Evolutionary conservation across 2,797 vertebrate genomes (phyloP).

Genomic region (Prionace glauca): DNA sequence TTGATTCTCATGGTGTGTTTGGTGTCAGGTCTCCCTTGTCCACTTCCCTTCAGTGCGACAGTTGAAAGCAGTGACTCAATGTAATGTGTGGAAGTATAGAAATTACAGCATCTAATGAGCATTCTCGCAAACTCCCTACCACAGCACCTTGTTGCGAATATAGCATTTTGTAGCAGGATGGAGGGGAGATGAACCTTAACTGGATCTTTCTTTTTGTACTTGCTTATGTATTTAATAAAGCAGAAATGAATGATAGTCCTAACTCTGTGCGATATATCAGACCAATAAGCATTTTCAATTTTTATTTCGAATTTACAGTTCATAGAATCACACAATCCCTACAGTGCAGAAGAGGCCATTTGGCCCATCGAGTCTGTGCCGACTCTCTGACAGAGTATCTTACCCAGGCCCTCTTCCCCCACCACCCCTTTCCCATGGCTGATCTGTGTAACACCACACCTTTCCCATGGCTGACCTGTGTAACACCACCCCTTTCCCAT

Average conservation of each 20-base stretch:
- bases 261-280: too few relatives aligned
- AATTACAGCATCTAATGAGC: neutral
- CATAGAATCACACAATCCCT: too few relatives aligned
- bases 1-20: neutral
- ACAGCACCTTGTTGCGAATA: neutral
- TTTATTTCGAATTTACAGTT: neutral
- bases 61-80: neutral
- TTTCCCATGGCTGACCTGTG: too few relatives aligned
- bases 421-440: too few relatives aligned
- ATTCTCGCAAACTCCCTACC: neutral
- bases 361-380: too few relatives aligned
- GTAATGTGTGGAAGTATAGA: neutral
- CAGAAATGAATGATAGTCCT: neutral
- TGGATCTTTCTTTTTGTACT: neutral
- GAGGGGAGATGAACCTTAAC: neutral
- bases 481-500: too few relatives aligned
- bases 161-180: neutral
- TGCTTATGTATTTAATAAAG: neutral
- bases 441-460: too few relatives aligned
- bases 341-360: too few relatives aligned
- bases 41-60: neutral
- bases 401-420: too few relatives aligned
- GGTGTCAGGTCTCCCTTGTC: neutral
- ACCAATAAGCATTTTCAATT: neutral
- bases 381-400: too few relatives aligned